Percentiles rank a stretch among this genome's conserved stretches.
Conservation (phyloP, 2,797 vertebrate species). For the Cynodonichthys magdalenae region DNA sequence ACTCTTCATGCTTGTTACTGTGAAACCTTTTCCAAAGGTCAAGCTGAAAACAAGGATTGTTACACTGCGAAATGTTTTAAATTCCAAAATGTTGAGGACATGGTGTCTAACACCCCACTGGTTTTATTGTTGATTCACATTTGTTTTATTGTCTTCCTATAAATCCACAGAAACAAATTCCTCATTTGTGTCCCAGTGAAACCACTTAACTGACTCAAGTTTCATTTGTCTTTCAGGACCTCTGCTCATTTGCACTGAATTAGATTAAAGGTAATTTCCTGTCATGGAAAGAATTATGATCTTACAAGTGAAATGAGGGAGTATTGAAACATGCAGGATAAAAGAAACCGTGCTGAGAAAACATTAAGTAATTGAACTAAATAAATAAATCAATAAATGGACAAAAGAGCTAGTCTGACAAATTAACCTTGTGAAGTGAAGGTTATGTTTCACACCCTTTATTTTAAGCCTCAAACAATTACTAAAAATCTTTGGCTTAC, state of each 20-base stretch:
- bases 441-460: constrained; percentile 11
- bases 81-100: constrained; percentile 9
- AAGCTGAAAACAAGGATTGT: constrained; percentile 24
- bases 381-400: constrained; percentile 39
- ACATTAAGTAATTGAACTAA: constrained; percentile 15
- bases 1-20: constrained; percentile 6
- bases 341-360: constrained; percentile 7
- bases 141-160: constrained; percentile 11
- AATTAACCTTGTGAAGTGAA: constrained; percentile 24
- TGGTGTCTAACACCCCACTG: neutral
- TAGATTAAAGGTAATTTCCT: constrained; percentile 36
- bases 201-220: constrained; percentile 44
- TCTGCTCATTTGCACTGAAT: constrained; percentile 7
- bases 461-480: neutral
- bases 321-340: neutral
- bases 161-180: constrained; percentile 16
- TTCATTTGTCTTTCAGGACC: constrained; percentile 18
- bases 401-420: constrained; percentile 15
- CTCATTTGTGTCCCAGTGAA: constrained; percentile 29
- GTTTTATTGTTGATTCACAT: neutral
- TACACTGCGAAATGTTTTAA: neutral
- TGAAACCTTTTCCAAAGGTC: constrained; percentile 27
- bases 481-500: neutral
- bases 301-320: neutral
- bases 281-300: constrained; percentile 8